Evolutionary conservation across 2,797 vertebrate species (phyloP).

Genomic region (Megaceryle alcyon): DNA sequence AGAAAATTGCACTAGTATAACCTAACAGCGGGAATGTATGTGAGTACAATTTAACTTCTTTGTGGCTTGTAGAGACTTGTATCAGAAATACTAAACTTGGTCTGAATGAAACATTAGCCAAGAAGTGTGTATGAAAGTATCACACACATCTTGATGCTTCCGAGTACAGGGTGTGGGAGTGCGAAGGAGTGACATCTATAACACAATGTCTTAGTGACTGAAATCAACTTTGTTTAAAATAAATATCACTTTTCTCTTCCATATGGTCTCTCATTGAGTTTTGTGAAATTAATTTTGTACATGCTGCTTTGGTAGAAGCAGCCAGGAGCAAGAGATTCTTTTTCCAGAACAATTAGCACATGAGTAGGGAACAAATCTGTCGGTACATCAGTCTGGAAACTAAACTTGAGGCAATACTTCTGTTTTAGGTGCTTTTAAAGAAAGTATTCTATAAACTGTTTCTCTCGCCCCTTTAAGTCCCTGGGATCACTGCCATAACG

Average conservation of each 20-base stretch:
- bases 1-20: background rate
- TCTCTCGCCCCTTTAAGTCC: background rate
- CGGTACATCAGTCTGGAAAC: background rate
- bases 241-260: constrained; percentile 9
- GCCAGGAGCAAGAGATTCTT: background rate
- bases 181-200: background rate
- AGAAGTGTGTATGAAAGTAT: background rate
- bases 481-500: background rate
- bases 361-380: background rate
- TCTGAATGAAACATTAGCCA: background rate
- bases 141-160: background rate
- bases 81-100: background rate
- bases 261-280: background rate
- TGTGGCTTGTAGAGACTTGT: background rate
- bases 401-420: background rate
- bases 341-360: background rate
- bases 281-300: background rate
- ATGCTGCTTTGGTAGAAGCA: background rate
- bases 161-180: background rate
- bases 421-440: background rate
- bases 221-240: constrained; percentile 10
- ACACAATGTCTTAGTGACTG: background rate
- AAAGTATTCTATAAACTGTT: background rate
- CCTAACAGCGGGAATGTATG: background rate
- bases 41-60: background rate